phyloP scores from a whole-genome alignment of 1,140 invertebrate species.

The Drosophila nasuta region DNA sequence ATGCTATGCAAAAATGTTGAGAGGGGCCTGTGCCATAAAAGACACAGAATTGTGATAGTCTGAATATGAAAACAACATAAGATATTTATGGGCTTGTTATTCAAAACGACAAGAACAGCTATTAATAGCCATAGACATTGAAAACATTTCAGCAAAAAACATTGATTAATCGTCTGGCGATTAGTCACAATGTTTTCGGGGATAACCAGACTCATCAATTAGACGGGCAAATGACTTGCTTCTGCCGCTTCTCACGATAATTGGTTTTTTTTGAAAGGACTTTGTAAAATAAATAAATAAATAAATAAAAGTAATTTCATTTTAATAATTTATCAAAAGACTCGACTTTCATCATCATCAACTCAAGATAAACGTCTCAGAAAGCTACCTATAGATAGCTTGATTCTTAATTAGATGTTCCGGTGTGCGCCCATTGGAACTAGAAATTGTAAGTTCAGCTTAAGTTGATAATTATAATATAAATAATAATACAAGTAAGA shows the following conservation, averaged over 20 bases:
- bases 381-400: constrained; percentile 8
- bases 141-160: not conserved
- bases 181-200: constrained; percentile 1
- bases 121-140: not conserved
- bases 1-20: not conserved
- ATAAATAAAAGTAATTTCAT: not conserved
- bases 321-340: too few species aligned
- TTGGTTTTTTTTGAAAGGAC: not conserved
- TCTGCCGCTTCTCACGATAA: not conserved
- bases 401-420: constrained; percentile 7
- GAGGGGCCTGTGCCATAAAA: not conserved
- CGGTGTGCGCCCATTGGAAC: constrained; percentile 13
- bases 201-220: constrained; percentile 1
- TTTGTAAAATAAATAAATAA: not conserved
- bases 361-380: too few species aligned
- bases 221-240: not conserved
- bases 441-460: constrained; percentile 19
- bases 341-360: not conserved
- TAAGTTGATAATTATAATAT: constrained; percentile 26
- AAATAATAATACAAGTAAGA: constrained; percentile 2
- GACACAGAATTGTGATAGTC: not conserved
- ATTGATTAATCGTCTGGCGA: constrained; percentile 8
- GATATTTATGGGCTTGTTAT: not conserved
- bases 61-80: not conserved
- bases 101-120: not conserved